A percentile compares a stretch with the other conserved stretches of the same genome.
Conservation (phyloP, 2,797 vertebrate species). For the Darevskia nairensis region DNA sequence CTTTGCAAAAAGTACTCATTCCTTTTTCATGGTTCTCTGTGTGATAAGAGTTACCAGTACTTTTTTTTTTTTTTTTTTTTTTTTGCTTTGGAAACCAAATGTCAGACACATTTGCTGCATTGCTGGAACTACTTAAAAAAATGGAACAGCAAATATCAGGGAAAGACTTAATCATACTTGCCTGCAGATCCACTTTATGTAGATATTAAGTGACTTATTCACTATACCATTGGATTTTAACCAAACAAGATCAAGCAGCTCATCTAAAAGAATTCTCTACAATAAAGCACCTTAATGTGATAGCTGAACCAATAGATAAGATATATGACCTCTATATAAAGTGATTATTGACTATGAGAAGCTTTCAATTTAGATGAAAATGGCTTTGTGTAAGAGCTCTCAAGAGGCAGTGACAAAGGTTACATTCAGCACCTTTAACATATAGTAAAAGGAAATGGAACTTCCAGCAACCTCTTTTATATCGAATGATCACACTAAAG, state of each 20-base stretch:
- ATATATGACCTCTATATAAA: slow-evolving; percentile 64
- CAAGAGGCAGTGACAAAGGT: slow-evolving; percentile 55
- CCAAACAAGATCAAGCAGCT: slow-evolving; percentile 39
- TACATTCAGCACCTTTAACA: slow-evolving; percentile 55
- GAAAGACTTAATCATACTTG: too few relatives aligned
- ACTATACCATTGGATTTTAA: slow-evolving; percentile 50
- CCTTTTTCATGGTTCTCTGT: too few relatives aligned
- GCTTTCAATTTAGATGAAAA: slow-evolving; percentile 66
- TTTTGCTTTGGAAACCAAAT: not conserved
- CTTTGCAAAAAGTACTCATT: too few relatives aligned
- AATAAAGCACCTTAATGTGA: slow-evolving; percentile 64
- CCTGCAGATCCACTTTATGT: not conserved
- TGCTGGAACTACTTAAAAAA: not conserved
- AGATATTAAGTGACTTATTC: slow-evolving; percentile 48
- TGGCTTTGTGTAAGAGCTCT: slow-evolving; percentile 56
- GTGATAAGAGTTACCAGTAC: too few relatives aligned
- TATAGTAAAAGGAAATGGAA: slow-evolving; percentile 30
- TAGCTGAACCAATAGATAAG: slow-evolving; percentile 56
- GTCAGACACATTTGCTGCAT: not conserved
- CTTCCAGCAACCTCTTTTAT: slow-evolving; percentile 20
- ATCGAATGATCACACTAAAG: slow-evolving; percentile 38
- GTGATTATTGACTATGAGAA: slow-evolving; percentile 69
- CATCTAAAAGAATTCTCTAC: slow-evolving; percentile 48
- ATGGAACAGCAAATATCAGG: not conserved
- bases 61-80: too few relatives aligned